Evolutionary conservation across 1,140 invertebrate species (phyloP).

Genomic region (Ceratina japonica): DNA sequence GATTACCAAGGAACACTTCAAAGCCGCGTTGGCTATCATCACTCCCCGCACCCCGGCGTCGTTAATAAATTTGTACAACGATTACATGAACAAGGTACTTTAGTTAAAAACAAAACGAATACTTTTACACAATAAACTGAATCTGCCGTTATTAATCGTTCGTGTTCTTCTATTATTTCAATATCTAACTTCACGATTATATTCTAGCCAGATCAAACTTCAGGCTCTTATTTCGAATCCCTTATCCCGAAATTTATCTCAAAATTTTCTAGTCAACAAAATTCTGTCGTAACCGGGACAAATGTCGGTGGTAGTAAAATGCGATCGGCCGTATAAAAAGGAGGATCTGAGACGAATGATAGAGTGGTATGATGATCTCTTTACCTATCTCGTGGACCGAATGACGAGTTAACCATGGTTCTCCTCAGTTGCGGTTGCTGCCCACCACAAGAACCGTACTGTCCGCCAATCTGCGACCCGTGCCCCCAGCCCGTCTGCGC

Average conservation of each 20-base stretch:
- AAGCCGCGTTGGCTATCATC: constrained; percentile 83
- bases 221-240: background rate
- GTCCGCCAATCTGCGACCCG: constrained; percentile 6
- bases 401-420: background rate
- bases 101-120: background rate
- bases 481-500: background rate
- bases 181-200: too few relatives aligned
- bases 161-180: constrained; percentile 20
- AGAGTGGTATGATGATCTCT: constrained; percentile 1
- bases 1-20: constrained; percentile 84
- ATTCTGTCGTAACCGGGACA: background rate
- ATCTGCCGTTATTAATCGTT: constrained; percentile 1
- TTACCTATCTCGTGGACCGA: background rate
- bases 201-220: constrained; percentile 13
- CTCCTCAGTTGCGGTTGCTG: constrained; percentile 34
- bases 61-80: constrained; percentile 85
- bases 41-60: constrained; percentile 85
- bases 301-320: constrained; percentile 55
- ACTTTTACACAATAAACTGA: background rate
- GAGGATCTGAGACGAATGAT: constrained; percentile 2
- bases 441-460: constrained; percentile 25
- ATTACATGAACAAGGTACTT: constrained; percentile 76
- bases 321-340: constrained; percentile 13
- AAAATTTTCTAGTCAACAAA: constrained; percentile 23
- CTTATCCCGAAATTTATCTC: background rate